Conservation (phyloP, 2,113 vertebrate species). For the Opisthocomus hoazin region DNA sequence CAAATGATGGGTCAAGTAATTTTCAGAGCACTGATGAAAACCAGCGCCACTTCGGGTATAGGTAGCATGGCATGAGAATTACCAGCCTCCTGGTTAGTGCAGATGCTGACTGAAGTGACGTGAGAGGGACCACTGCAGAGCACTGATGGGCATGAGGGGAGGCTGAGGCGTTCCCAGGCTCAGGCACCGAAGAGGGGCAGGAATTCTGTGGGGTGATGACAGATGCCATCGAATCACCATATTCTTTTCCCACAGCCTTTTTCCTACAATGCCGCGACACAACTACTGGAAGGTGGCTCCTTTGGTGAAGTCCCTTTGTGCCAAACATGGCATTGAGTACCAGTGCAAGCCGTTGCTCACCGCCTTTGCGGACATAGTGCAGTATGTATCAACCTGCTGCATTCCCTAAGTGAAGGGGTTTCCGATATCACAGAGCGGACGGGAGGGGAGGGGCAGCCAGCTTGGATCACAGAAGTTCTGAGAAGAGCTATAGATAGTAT, state of each 20-base stretch:
- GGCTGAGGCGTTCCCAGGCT: not conserved
- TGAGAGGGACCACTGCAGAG: rapidly evolving
- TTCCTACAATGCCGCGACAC: constrained; percentile 76
- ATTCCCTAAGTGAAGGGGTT: rapidly evolving
- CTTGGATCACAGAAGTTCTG: not conserved
- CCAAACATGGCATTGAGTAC: constrained; percentile 71
- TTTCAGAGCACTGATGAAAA: not conserved
- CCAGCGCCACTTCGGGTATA: not conserved
- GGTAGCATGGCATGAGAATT: not conserved
- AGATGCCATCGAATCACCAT: not conserved
- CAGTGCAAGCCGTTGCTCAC: constrained; percentile 69
- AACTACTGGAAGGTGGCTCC: constrained; percentile 76
- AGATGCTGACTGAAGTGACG: not conserved
- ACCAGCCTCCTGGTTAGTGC: not conserved
- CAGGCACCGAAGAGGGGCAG: not conserved
- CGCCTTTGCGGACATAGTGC: constrained; percentile 73
- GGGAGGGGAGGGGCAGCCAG: not conserved
- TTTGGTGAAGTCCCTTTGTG: constrained; percentile 73
- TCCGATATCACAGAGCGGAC: rapidly evolving
- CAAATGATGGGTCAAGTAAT: too few relatives aligned
- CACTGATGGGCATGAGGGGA: not conserved
- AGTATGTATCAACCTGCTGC: constrained; percentile 37
- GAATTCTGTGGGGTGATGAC: not conserved
- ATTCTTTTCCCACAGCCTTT: constrained; percentile 65
- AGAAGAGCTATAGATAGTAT: not conserved